These are phyloP conservation scores for Simalia tracyae DNA, from an alignment of 2,797 vertebrate species.

Conservation along the genomic window DNA sequence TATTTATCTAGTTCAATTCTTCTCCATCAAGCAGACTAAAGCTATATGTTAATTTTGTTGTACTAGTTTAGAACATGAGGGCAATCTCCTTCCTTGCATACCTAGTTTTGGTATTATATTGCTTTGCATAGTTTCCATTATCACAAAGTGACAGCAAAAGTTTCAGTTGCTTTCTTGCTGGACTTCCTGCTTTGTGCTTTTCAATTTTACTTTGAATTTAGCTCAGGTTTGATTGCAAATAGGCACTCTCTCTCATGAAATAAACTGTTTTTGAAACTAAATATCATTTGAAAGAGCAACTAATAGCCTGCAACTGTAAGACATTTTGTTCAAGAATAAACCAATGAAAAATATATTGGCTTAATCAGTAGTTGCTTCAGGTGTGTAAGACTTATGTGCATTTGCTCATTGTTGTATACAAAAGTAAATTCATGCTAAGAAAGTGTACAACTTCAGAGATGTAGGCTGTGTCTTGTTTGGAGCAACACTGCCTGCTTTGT, in stretches of 20 bases:
- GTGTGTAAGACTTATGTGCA: background rate
- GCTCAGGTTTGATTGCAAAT: background rate
- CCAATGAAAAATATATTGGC: background rate
- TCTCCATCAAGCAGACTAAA: background rate
- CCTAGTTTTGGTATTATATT: rapidly evolving
- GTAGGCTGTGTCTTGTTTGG: background rate
- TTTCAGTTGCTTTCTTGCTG: rapidly evolving
- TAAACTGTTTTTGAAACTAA: background rate
- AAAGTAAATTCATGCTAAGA: background rate
- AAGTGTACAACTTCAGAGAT: background rate
- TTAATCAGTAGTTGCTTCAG: background rate
- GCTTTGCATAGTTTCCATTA: rapidly evolving
- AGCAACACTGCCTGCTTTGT: background rate
- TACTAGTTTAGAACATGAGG: rapidly evolving
- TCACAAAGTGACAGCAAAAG: rapidly evolving
- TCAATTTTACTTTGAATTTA: background rate
- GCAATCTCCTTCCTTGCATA: rapidly evolving
- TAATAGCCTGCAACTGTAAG: background rate
- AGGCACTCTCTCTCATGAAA: background rate
- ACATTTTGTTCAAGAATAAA: background rate
- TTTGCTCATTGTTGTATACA: background rate
- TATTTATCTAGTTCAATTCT: background rate
- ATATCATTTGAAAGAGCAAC: background rate
- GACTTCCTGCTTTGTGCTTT: background rate
- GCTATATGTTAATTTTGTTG: background rate